Evolutionary conservation across 1,140 invertebrate genomes (phyloP).

Genomic region (Solen grandis): DNA sequence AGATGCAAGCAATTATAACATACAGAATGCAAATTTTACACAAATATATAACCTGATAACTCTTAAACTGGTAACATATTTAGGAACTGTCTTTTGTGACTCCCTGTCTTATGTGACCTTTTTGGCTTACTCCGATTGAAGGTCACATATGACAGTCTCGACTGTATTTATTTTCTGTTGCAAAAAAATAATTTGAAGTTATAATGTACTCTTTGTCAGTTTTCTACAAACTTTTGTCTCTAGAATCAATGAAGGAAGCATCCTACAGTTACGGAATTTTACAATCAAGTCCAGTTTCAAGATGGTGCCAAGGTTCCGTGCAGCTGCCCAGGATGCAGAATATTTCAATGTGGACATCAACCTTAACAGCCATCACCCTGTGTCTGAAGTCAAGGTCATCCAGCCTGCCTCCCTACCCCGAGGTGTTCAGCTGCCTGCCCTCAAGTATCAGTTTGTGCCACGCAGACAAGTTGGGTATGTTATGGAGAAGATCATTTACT

Average conservation of each 20-base stretch:
- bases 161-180: no score
- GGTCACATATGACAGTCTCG: no score
- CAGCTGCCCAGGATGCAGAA: neutral
- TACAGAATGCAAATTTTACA: no score
- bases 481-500: neutral
- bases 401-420: constrained; percentile 16
- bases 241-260: constrained; percentile 62
- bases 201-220: no score
- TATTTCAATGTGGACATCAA: constrained; percentile 60
- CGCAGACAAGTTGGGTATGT: constrained; percentile 50
- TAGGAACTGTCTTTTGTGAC: no score
- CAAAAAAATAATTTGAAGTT: no score
- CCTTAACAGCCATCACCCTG: constrained; percentile 60
- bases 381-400: constrained; percentile 53
- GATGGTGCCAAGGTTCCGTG: constrained; percentile 13
- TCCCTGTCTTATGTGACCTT: no score
- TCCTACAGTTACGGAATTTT: constrained; percentile 63
- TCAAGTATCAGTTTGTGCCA: constrained; percentile 50
- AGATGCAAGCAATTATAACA: no score
- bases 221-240: no score
- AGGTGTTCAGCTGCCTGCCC: constrained; percentile 36
- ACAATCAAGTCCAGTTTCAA: constrained; percentile 59
- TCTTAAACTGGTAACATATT: no score
- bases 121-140: no score
- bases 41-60: no score